A percentile compares a stretch with the other conserved stretches of the same genome.
These are phyloP conservation scores for Austrolebias charrua DNA, from an alignment of 2,797 vertebrate genomes.

Conservation along the genomic window DNA sequence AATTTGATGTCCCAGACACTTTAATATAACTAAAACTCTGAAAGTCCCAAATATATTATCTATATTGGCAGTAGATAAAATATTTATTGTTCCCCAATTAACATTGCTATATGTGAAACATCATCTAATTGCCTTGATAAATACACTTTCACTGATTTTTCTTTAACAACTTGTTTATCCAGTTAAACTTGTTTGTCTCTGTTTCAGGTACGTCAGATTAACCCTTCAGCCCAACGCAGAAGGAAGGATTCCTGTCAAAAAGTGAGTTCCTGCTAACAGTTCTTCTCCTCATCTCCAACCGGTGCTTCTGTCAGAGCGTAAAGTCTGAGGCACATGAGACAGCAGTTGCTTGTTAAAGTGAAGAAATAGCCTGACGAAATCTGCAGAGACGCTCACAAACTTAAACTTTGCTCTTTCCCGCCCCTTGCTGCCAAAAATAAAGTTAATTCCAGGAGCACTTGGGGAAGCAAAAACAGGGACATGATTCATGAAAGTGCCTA, in stretches of 20 bases:
- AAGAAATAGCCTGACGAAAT: conserved; percentile 55
- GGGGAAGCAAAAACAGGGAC: conserved; percentile 75
- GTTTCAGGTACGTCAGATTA: conserved; percentile 83
- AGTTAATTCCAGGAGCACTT: conserved; percentile 68
- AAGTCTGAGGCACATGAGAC: conserved; percentile 19
- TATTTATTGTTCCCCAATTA: too few species aligned
- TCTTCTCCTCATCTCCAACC: conserved; percentile 11
- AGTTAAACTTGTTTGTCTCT: conserved; percentile 3
- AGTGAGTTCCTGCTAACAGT: conserved; percentile 79
- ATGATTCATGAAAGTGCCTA: conserved; percentile 69
- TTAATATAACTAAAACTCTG: too few species aligned
- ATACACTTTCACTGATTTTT: too few species aligned
- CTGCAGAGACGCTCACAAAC: conserved; percentile 58
- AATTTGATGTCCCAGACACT: too few species aligned
- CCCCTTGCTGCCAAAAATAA: conserved; percentile 71
- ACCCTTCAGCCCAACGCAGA: conserved; percentile 93
- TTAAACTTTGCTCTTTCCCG: conserved; percentile 65
- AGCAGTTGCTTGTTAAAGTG: conserved; percentile 15
- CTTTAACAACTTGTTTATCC: too few species aligned
- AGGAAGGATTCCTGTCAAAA: conserved; percentile 94
- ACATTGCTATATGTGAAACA: too few species aligned
- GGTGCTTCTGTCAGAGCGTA: background rate
- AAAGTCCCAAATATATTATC: too few species aligned
- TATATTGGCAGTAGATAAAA: too few species aligned
- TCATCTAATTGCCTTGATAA: too few species aligned